A percentile compares a stretch with the other conserved stretches of the same genome.
Conservation (phyloP, 2,888 invertebrate genomes). For the Labia minor region DNA sequence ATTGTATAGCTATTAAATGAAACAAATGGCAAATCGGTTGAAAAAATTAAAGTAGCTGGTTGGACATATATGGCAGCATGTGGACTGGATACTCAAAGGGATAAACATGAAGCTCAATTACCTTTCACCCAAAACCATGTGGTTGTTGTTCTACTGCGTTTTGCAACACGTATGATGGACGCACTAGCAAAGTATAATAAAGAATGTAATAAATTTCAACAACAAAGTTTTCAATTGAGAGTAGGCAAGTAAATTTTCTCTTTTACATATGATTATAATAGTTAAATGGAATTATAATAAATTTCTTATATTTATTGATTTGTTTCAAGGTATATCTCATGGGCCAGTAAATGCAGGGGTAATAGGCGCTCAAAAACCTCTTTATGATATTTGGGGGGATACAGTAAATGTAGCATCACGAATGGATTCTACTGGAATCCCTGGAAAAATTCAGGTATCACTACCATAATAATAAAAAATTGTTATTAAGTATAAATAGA, state of each 20-base stretch:
- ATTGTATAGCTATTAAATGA: slow-evolving; percentile 50
- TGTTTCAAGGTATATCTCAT: slow-evolving; percentile 64
- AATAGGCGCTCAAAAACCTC: slow-evolving; percentile 83
- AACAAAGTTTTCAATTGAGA: slow-evolving; percentile 54
- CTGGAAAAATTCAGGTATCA: slow-evolving; percentile 62
- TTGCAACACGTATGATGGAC: slow-evolving; percentile 61
- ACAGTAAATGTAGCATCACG: slow-evolving; percentile 93
- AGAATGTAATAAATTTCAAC: slow-evolving; percentile 34
- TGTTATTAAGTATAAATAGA: background rate
- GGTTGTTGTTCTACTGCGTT: slow-evolving; percentile 52
- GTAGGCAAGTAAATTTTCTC: slow-evolving; percentile 46
- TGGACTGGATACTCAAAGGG: slow-evolving; percentile 67
- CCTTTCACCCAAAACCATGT: slow-evolving; percentile 33
- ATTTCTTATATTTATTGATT: background rate
- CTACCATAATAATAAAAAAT: background rate
- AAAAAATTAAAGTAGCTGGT: slow-evolving; percentile 94
- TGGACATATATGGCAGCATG: slow-evolving; percentile 97
- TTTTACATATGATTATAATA: too few relatives aligned
- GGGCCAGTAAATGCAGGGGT: slow-evolving; percentile 90
- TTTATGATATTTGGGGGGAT: slow-evolving; percentile 96
- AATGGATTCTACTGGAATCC: slow-evolving; percentile 85
- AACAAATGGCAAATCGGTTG: slow-evolving; percentile 55
- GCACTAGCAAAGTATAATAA: slow-evolving; percentile 49
- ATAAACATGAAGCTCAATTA: slow-evolving; percentile 14
- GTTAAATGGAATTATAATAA: background rate